phyloP scores from a whole-genome alignment of 2,797 vertebrate species.

The Benthosema pterotum region DNA sequence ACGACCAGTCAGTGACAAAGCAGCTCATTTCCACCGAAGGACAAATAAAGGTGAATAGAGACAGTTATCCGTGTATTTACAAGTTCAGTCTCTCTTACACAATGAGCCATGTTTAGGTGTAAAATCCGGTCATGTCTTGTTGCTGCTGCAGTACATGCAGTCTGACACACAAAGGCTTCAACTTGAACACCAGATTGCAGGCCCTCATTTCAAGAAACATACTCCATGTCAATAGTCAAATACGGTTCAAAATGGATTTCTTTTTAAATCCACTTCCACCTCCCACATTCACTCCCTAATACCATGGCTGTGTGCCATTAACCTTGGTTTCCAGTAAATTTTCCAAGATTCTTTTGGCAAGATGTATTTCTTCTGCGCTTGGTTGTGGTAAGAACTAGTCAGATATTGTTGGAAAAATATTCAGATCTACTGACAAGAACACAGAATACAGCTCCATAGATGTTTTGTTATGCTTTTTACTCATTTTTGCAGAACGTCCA shows the following conservation, averaged over 20 bases:
- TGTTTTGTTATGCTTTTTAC: background rate
- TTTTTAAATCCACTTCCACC: slow-evolving; percentile 10
- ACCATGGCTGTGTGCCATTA: slow-evolving; percentile 9
- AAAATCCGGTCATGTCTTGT: slow-evolving; percentile 3
- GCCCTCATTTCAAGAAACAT: background rate
- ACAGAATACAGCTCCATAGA: slow-evolving; percentile 7
- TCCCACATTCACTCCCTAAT: slow-evolving; percentile 19
- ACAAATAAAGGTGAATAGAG: background rate
- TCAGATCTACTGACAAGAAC: slow-evolving; percentile 16
- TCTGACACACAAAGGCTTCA: slow-evolving; percentile 2
- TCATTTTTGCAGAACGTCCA: too few species aligned
- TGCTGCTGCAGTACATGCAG: slow-evolving; percentile 30
- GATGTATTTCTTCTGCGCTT: background rate
- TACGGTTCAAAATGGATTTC: slow-evolving; percentile 8
- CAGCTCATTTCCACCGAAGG: background rate
- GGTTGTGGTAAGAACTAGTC: slow-evolving; percentile 6
- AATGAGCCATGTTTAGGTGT: slow-evolving; percentile 44
- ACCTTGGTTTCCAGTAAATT: background rate
- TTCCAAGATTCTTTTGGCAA: slow-evolving; percentile 1
- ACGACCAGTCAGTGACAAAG: too few species aligned
- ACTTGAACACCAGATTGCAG: slow-evolving; percentile 6
- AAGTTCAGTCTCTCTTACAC: background rate
- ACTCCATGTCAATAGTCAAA: background rate
- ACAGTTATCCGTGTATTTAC: background rate
- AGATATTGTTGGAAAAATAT: slow-evolving; percentile 16